These are phyloP conservation scores for Aplocera efformata DNA, from an alignment of 2,888 invertebrate species.

Conservation along the genomic window DNA sequence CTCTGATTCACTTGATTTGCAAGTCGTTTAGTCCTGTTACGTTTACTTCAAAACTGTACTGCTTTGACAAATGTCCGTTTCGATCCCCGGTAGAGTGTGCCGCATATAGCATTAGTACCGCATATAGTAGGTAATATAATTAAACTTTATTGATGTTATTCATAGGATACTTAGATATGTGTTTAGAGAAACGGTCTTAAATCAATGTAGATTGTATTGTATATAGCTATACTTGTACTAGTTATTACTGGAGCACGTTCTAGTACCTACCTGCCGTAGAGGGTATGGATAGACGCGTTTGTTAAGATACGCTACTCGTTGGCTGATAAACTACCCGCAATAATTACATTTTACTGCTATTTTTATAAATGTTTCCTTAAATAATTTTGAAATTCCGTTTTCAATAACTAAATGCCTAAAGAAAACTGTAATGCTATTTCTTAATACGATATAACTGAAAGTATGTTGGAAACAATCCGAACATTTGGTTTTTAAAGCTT, in stretches of 20 bases:
- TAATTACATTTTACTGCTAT: too few species aligned
- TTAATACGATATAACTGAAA: too few species aligned
- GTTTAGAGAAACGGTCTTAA: constrained; percentile 53
- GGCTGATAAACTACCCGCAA: constrained; percentile 23
- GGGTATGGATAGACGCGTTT: constrained; percentile 38
- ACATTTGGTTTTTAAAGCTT: too few species aligned
- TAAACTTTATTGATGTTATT: constrained; percentile 32
- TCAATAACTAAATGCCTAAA: too few species aligned
- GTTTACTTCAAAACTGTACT: neutral
- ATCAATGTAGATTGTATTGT: constrained; percentile 58
- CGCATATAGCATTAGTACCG: constrained; percentile 11
- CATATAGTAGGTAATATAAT: constrained; percentile 15
- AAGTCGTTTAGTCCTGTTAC: neutral
- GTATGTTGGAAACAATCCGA: too few species aligned
- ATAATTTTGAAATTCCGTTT: too few species aligned
- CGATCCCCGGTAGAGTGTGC: constrained; percentile 5
- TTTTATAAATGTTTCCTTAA: too few species aligned
- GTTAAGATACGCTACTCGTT: constrained; percentile 30
- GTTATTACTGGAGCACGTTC: constrained; percentile 49
- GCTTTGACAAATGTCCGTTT: constrained; percentile 15
- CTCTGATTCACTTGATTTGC: neutral
- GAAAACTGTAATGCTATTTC: too few species aligned
- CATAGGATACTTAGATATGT: constrained; percentile 27
- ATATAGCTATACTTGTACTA: constrained; percentile 52
- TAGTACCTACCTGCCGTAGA: constrained; percentile 49